phyloP scores from a whole-genome alignment of 2,113 vertebrate species.

The Melospiza georgiana region DNA sequence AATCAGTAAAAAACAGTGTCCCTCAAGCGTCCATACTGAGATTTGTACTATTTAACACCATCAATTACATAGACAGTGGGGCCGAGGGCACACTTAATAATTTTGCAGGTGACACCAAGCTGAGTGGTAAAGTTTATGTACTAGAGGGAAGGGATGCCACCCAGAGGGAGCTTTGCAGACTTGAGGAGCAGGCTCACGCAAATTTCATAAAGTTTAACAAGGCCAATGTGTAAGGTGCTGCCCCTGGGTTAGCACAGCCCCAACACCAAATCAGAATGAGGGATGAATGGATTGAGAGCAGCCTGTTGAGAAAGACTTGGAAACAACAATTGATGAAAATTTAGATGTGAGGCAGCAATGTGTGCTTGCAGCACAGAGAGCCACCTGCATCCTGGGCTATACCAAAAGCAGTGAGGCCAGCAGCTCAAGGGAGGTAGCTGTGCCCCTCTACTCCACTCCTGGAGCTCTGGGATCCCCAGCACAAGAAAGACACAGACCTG shows the following conservation, averaged over 20 bases:
- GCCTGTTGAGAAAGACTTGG: background rate
- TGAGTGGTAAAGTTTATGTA: background rate
- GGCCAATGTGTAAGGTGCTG: background rate
- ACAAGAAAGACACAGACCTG: background rate
- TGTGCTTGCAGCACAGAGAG: background rate
- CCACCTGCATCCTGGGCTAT: background rate
- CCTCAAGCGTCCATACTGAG: background rate
- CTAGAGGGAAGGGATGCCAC: background rate
- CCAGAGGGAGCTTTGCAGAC: background rate
- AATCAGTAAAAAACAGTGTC: background rate
- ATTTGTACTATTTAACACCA: background rate
- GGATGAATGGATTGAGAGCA: background rate
- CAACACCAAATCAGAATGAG: background rate
- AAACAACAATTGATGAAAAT: background rate
- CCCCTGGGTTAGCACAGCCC: accelerated
- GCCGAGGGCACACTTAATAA: background rate
- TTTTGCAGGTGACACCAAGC: background rate
- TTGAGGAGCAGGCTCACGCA: background rate
- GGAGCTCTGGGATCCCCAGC: background rate
- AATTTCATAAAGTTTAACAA: background rate
- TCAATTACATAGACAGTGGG: background rate
- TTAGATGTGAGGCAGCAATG: background rate
- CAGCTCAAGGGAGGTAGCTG: background rate
- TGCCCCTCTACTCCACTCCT: background rate
- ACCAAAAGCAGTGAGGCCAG: background rate